A percentile compares a stretch with the other conserved stretches of the same genome.
These are phyloP conservation scores for Leptopilina syphax DNA, from an alignment of 2,888 invertebrate species.

Conservation along the genomic window DNA sequence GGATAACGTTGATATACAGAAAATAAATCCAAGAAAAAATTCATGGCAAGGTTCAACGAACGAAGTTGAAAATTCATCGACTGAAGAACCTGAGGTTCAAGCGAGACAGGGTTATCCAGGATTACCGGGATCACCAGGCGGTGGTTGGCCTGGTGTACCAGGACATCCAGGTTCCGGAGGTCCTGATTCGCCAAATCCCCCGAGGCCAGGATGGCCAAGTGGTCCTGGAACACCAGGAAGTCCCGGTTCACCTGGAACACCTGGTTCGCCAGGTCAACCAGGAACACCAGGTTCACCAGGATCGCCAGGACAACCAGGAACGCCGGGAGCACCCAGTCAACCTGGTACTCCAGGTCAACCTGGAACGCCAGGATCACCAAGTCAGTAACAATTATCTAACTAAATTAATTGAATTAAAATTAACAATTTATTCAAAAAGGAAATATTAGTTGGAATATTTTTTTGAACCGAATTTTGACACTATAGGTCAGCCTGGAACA, in stretches of 20 bases:
- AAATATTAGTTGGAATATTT: no score
- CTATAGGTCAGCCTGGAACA: conserved; percentile 66
- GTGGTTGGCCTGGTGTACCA: conserved; percentile 54
- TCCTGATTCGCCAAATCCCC: conserved; percentile 48
- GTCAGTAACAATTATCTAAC: no score
- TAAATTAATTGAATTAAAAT: no score
- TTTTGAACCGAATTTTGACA: no score
- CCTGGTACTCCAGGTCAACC: conserved; percentile 54
- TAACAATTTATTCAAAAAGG: no score
- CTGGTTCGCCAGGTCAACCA: conserved; percentile 55
- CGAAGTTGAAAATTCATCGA: conserved; percentile 43
- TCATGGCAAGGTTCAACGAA: conserved; percentile 52
- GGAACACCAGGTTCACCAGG: conserved; percentile 62
- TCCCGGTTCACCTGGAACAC: conserved; percentile 52
- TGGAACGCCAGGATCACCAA: no score
- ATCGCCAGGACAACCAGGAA: conserved; percentile 53
- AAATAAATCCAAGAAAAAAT: conserved; percentile 58
- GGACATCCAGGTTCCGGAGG: conserved; percentile 52
- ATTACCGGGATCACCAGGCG: conserved; percentile 76
- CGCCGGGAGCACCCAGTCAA: conserved; percentile 42
- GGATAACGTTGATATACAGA: conserved; percentile 65
- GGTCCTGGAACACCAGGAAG: conserved; percentile 41
- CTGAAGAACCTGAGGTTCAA: conserved; percentile 42
- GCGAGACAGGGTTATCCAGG: conserved; percentile 63
- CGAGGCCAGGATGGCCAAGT: conserved; percentile 63